Base-by-base conservation (phyloP, 2,113 vertebrate genomes). In the Mobula hypostoma region DNA sequence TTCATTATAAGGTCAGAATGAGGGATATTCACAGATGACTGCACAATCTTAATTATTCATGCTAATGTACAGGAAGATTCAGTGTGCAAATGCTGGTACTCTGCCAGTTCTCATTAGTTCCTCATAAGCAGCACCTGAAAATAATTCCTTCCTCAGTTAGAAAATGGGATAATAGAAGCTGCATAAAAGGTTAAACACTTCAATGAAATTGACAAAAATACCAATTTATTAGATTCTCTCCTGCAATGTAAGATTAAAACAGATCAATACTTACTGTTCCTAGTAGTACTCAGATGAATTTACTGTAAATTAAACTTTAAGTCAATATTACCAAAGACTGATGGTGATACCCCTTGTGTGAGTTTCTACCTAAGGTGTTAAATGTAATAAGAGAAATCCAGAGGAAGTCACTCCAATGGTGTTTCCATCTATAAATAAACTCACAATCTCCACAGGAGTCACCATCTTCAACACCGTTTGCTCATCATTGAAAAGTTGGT, bases 91-190 rank as follows among this genome's bases (percentile, higher is more conserved):
- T 32, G n/a, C 77, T 15, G n/a, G n/a, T 15, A 79, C 77, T 79
- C 77, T 79, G 77, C 77, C 77, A 79, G 77, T 79, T 79, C 77
- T 36, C 77, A 79, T 79, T n/a, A 79, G 77, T 36, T 79, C 77
- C 77, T 36, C 17, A 36, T 79, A 36, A 79, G 32, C 2, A 36
- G 77, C 77, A 15, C n/a, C n/a, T 36, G 36, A 15, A 36, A 79
- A 36, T 36, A 79, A 79, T n/a, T 79, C n/a, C 77, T 79, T 79
- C 77, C 77, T 36, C 36, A n/a, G 12, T 32, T 36, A 9, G 77
- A 79, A 79, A 40, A 27, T 29, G 56, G 56, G 27, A 61, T 61
- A 56, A 61, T 58, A 56, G 82, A 85, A 58, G 48, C 82, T 61
- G 48, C 58, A 48, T 56, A 36, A 82, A 40, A 82, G 36, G 36